Evolutionary conservation across 2,113 vertebrate genomes (phyloP).

Genomic region (Terrapene triunguis): DNA sequence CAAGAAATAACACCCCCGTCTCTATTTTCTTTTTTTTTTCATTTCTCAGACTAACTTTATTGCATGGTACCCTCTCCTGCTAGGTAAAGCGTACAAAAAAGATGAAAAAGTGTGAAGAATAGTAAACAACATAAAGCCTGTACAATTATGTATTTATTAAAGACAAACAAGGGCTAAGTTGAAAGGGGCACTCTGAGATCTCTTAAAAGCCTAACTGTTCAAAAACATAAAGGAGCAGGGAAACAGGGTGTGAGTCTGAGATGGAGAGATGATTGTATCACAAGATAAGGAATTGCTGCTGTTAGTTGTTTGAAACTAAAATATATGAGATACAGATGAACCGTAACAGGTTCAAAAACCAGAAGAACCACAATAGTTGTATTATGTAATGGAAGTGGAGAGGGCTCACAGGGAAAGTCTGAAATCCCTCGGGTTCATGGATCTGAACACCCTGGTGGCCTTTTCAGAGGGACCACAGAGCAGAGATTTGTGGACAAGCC

Average conservation of each 20-base stretch:
- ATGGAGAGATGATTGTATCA: constrained; percentile 22
- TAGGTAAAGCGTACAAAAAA: constrained; percentile 20
- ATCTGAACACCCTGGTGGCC: neutral
- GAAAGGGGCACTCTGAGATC: neutral
- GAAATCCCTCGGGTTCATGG: neutral
- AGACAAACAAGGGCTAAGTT: constrained; percentile 23
- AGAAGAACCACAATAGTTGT: neutral
- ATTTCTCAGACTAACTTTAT: constrained; percentile 24
- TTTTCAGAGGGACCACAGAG: neutral
- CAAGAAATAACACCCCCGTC: neutral
- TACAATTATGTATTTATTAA: constrained; percentile 61
- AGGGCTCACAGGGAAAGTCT: neutral
- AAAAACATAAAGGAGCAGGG: constrained; percentile 19
- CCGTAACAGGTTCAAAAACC: neutral
- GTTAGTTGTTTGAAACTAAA: neutral
- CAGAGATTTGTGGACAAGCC: neutral
- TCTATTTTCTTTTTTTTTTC: constrained; percentile 7
- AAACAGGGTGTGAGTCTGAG: constrained; percentile 8
- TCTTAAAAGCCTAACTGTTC: constrained; percentile 18
- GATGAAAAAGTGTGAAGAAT: constrained; percentile 46
- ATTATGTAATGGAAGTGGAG: neutral
- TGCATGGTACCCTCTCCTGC: constrained; percentile 45
- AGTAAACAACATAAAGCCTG: constrained; percentile 55
- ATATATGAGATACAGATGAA: neutral
- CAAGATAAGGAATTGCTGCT: neutral